Evolutionary conservation across 1,140 invertebrate genomes (phyloP).

Genomic region (Nasonia vitripennis): DNA sequence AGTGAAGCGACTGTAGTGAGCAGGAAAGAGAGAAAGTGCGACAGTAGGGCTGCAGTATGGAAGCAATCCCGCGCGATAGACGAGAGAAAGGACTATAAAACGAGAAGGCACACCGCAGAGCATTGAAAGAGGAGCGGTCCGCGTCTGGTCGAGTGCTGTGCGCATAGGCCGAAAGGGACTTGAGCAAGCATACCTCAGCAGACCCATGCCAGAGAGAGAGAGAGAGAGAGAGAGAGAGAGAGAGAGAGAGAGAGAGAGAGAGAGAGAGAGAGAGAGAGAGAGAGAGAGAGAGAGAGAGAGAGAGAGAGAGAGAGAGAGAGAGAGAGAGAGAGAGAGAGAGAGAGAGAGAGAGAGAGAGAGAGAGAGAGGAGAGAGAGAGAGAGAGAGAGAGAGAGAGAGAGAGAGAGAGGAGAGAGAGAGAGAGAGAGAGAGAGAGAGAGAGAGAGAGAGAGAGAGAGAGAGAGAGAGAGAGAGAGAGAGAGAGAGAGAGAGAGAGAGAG

Average conservation of each 20-base stretch:
- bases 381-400: no score
- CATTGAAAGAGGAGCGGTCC: background rate
- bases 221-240: conserved; percentile 34
- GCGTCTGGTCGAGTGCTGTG: background rate
- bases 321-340: conserved; percentile 14
- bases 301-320: conserved; percentile 22
- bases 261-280: conserved; percentile 4
- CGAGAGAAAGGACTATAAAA: background rate
- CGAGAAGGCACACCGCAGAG: background rate
- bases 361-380: conserved; percentile 37
- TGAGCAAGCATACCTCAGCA: background rate
- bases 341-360: conserved; percentile 17
- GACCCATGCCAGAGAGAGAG: conserved; percentile 3
- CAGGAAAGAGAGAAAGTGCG: background rate
- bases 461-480: conserved; percentile 23
- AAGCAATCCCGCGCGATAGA: background rate
- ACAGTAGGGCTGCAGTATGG: background rate
- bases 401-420: no score
- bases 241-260: conserved; percentile 31
- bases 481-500: conserved; percentile 33
- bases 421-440: conserved; percentile 27
- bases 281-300: conserved; percentile 18
- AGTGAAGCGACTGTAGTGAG: background rate
- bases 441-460: conserved; percentile 29
- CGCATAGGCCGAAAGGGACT: background rate